These are phyloP conservation scores for Periparus ater DNA, from an alignment of 2,797 vertebrate species.

Conservation along the genomic window DNA sequence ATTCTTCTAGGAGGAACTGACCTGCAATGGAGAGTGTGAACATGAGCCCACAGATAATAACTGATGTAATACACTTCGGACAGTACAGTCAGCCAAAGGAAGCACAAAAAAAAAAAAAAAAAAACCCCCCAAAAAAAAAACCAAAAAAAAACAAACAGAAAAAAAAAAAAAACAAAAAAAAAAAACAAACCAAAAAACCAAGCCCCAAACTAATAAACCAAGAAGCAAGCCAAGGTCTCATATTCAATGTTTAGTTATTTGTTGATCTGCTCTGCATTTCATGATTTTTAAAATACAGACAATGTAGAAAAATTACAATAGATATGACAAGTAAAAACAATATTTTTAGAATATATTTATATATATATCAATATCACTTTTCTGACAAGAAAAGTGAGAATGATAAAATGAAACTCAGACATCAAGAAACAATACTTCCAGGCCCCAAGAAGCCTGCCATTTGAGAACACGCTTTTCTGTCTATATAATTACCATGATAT, in stretches of 20 bases:
- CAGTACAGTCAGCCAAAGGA: not conserved
- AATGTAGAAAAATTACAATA: not conserved
- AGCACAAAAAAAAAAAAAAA: not conserved
- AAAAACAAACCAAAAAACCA: not conserved
- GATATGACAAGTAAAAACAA: not conserved
- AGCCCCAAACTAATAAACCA: not conserved
- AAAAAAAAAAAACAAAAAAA: too few species aligned
- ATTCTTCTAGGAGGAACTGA: slow-evolving; percentile 97
- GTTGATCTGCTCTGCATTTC: not conserved
- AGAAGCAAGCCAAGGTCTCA: not conserved
- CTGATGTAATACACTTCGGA: not conserved
- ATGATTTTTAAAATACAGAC: not conserved
- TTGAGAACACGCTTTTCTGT: not conserved
- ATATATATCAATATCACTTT: too few species aligned
- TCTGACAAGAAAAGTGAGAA: not conserved
- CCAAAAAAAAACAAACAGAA: too few species aligned
- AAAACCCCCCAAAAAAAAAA: too few species aligned
- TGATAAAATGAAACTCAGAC: not conserved
- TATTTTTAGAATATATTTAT: not conserved
- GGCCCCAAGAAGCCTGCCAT: not conserved
- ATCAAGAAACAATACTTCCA: not conserved
- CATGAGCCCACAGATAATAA: not conserved
- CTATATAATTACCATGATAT: not conserved
- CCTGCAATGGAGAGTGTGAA: slow-evolving; percentile 75
- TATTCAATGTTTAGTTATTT: not conserved